A percentile compares a stretch with the other conserved stretches of the same genome.
These are phyloP conservation scores for Schlechtendalia chinensis DNA, from an alignment of 1,140 invertebrate genomes.

Conservation along the genomic window DNA sequence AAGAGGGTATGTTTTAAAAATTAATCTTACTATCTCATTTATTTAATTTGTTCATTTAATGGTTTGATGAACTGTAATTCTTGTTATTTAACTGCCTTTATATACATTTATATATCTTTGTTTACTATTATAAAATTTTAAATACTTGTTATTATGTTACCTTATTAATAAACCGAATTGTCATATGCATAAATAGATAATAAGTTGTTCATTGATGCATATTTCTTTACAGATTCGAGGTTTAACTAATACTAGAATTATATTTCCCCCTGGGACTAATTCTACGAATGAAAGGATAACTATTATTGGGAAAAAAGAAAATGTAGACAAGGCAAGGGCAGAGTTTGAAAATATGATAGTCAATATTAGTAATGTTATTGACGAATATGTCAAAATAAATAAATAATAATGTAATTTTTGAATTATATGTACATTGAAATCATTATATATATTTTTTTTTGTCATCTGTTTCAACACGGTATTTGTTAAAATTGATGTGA, in stretches of 20 bases:
- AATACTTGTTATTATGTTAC: no score
- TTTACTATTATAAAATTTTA: no score
- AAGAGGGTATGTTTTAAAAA: constrained; percentile 65
- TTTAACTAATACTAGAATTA: constrained; percentile 83
- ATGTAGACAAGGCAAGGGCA: constrained; percentile 76
- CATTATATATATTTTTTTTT: not conserved
- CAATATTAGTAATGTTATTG: constrained; percentile 81
- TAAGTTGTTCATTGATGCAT: no score
- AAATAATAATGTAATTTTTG: constrained; percentile 90
- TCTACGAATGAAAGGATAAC: constrained; percentile 83
- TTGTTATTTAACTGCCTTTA: no score
- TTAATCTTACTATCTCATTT: constrained; percentile 4
- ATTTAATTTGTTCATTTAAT: no score
- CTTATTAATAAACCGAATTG: no score
- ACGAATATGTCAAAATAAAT: constrained; percentile 79
- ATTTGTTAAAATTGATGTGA: constrained; percentile 20
- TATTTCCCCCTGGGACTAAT: constrained; percentile 87
- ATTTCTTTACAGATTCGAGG: constrained; percentile 69
- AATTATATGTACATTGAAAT: constrained; percentile 15
- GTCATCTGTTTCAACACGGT: constrained; percentile 23
- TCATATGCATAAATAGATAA: no score
- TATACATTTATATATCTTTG: no score
- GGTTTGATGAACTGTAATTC: no score
- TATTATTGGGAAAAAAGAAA: constrained; percentile 76
- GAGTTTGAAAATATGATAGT: constrained; percentile 80